Percentiles rank a stretch among this genome's conserved stretches.
phyloP scores from a whole-genome alignment of 2,888 invertebrate genomes.

The Xestia ashworthii region DNA sequence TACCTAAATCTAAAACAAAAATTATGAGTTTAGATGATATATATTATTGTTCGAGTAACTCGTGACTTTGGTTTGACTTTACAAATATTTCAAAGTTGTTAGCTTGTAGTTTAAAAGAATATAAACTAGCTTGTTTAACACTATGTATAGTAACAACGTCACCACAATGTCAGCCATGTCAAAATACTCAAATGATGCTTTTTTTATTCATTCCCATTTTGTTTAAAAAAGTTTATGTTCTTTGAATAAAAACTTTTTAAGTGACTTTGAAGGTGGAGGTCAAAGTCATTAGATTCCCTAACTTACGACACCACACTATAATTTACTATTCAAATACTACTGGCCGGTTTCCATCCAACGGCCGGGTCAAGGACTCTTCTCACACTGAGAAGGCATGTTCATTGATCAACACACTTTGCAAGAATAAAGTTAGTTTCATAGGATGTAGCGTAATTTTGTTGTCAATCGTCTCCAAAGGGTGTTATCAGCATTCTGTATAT shows the following conservation, averaged over 20 bases:
- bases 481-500: slow-evolving; percentile 39
- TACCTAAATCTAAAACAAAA: neutral
- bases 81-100: neutral
- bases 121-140: too few relatives aligned
- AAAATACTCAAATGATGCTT: neutral
- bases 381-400: neutral
- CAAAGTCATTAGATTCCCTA: neutral
- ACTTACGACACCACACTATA: neutral
- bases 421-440: neutral
- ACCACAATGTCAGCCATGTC: too few relatives aligned
- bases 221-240: too few relatives aligned
- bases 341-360: neutral
- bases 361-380: neutral
- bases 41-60: neutral
- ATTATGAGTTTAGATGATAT: neutral
- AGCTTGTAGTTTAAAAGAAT: neutral
- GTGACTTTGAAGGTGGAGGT: neutral
- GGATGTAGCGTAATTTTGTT: slow-evolving; percentile 3
- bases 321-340: neutral
- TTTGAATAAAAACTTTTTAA: neutral
- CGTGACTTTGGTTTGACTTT: slow-evolving; percentile 15
- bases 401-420: neutral
- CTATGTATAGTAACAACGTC: too few relatives aligned
- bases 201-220: neutral
- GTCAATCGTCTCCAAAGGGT: neutral